A percentile compares a stretch with the other conserved stretches of the same genome.
Conservation (phyloP, 2,888 invertebrate genomes). For the Chaetogeoica ovagalla region DNA sequence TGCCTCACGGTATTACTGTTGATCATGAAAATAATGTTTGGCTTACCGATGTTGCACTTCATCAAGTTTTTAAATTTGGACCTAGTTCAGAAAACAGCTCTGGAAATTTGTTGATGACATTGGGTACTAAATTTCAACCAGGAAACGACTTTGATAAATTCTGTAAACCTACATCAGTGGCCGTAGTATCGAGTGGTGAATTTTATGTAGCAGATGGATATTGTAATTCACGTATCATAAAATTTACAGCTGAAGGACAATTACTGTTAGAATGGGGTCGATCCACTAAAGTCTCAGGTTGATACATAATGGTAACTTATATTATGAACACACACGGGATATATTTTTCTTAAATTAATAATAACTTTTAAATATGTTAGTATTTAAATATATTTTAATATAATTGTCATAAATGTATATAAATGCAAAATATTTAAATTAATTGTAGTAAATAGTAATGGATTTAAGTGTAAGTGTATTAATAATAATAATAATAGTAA, state of each 20-base stretch:
- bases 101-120: constrained; percentile 38
- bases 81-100: constrained; percentile 17
- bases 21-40: constrained; percentile 86
- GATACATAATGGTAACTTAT: constrained; percentile 45
- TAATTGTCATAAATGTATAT: too few species aligned
- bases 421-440: too few species aligned
- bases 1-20: constrained; percentile 94
- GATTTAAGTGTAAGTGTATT: too few species aligned
- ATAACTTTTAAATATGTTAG: too few species aligned
- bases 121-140: constrained; percentile 68
- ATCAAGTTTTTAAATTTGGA: constrained; percentile 81
- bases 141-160: constrained; percentile 78
- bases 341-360: background rate
- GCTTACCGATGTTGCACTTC: constrained; percentile 95
- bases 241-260: constrained; percentile 75
- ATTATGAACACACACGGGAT: constrained; percentile 5
- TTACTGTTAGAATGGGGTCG: constrained; percentile 58
- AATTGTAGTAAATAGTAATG: too few species aligned
- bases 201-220: constrained; percentile 96
- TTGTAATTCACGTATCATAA: constrained; percentile 79
- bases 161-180: constrained; percentile 94
- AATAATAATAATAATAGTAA: too few species aligned
- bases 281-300: constrained; percentile 50
- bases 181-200: constrained; percentile 83
- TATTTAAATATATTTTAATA: too few species aligned